Evolutionary conservation across 2,888 invertebrate species (phyloP), one percentile per base, ranked within the genome.

Genomic region (Nesidiocoris tenuis): DNA sequence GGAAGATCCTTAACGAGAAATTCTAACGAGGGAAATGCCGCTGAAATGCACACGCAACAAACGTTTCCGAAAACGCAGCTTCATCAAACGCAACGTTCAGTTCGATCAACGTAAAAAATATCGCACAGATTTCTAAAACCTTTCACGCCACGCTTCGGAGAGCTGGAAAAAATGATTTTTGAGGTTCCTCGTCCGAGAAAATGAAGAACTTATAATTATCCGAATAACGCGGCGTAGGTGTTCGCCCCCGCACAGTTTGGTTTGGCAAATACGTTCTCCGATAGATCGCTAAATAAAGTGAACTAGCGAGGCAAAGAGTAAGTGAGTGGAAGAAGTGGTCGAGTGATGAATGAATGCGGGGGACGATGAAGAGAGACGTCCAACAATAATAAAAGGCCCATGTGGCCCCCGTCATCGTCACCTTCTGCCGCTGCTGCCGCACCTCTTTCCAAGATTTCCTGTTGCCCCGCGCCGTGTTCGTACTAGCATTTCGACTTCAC

Each of bases 201-300:
- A 65, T 65, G 21, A 21, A n/a, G 22, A 55, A 55, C 18, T 55
- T 56, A 19, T 54, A 67, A 67, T 54, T 56, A 55, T 1, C 55
- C 19, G 54, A 55, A 55, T n/a, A 12, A 16, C n/a, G 17, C 39
- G n/a, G 12, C 39, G 39, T 39, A 39, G 54, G 67, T 17, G 23
- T 56, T 22, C n/a, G 67, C 56, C 56, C 18, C n/a, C 39, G 65
- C 65, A 5, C 19, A 7, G 67, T 67, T 67, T 67, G 21, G 67
- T 56, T 67, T 67, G 56, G 55, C 56, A 39, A 65, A 65, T 2
- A 17, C 17, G 25, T 39, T 24, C 67, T 55, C 54, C n/a, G 67
- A 56, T 56, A 56, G 67, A 67, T 67, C 56, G 67, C 67, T 67
- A 67, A 67, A 67, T 67, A 67, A 67, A 67, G 67, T 67, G 66